Evolutionary conservation across 2,113 vertebrate species (phyloP), one percentile per base, ranked within the genome.

Genomic region (Lophotis ruficrista): DNA sequence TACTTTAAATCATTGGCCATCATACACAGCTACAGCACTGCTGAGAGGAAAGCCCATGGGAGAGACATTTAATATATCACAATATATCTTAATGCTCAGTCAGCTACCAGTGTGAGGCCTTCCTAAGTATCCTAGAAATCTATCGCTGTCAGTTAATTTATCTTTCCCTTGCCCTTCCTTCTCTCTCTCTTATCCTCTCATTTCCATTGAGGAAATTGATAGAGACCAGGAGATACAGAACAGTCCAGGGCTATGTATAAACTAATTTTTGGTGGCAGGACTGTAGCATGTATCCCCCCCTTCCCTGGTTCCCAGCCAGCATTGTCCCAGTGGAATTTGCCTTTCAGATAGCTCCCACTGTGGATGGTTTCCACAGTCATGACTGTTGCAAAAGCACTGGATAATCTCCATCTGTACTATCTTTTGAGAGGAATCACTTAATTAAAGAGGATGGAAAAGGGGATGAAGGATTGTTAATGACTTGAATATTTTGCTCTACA

Each of bases 401-500:
- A 58, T 58, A 80, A 80, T 35, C 62, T 70, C 30, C 37, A 56
- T 58, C 37, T 57, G 20, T 37, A 50, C 43, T 91, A 90, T 43
- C 58, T 86, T 87, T 85, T 62, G 54, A 91, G 76, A 77, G 14
- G 37, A 90, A 88, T 66, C 5, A 1, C 41, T 66, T 94, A 91
- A 91, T 93, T 93, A 92, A 88, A 91, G 37, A 66, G 54, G 25
- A 83, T 76, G 31, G 20, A 83, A 85, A 85, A 84, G 23, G 8
- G 71, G 41, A 70, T 0, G 4, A 9, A 54, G 14, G 41, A 45
- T 79, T 89, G 45, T 35, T 93, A 94, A 87, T 66, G 37, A 73
- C 47, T 76, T 83, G 64, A 93, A 80, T 93, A 90, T 94, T 94
- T 91, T 73, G 38, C 62, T 86, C 47, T 80, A 69, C 9, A 20